A percentile compares a stretch with the other conserved stretches of the same genome.
These are phyloP conservation scores for Kryphioiulus occultus DNA, from an alignment of 2,888 invertebrate species.

Conservation along the genomic window DNA sequence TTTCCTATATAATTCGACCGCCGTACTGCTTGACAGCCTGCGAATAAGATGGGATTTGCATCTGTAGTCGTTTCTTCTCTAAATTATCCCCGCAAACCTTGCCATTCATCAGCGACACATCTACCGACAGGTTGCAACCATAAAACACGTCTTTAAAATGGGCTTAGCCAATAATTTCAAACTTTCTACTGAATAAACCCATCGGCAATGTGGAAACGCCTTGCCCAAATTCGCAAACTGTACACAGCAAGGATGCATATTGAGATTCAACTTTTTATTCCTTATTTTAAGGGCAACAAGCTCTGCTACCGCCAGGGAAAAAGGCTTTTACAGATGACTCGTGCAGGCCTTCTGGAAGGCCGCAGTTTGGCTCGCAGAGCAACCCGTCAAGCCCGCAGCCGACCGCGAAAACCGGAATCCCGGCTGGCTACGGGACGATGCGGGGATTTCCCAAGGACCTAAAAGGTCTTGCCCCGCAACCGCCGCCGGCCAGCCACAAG, in stretches of 20 bases:
- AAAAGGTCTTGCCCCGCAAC: slow-evolving; percentile 82
- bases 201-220: background rate
- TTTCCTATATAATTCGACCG: too few species aligned
- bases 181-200: too few species aligned
- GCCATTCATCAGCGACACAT: too few species aligned
- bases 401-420: slow-evolving; percentile 40
- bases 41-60: too few species aligned
- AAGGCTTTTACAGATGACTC: background rate
- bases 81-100: too few species aligned
- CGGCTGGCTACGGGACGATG: slow-evolving; percentile 49
- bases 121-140: too few species aligned
- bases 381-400: slow-evolving; percentile 42
- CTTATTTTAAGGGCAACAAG: slow-evolving; percentile 29
- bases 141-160: too few species aligned
- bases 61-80: too few species aligned
- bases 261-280: slow-evolving; percentile 51
- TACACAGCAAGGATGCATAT: background rate
- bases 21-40: too few species aligned
- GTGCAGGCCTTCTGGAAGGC: background rate
- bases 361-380: slow-evolving; percentile 1
- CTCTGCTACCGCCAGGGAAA: slow-evolving; percentile 15
- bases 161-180: too few species aligned
- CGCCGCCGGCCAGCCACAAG: slow-evolving; percentile 63
- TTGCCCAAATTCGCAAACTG: background rate
- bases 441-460: slow-evolving; percentile 56